These are phyloP conservation scores for Falco biarmicus DNA, from an alignment of 2,797 vertebrate species.

Conservation along the genomic window DNA sequence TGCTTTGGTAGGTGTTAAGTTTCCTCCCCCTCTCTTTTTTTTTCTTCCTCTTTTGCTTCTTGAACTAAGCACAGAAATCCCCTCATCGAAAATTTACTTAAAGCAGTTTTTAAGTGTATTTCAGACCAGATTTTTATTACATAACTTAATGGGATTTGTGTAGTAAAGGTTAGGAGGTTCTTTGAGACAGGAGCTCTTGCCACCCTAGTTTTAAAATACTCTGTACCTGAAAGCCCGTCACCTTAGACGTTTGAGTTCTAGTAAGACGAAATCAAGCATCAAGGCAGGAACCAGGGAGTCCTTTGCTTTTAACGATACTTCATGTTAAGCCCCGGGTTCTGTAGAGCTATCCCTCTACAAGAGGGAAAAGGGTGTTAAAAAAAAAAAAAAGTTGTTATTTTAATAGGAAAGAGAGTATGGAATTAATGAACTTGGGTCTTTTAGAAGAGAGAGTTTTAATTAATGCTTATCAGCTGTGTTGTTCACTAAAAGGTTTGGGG, in stretches of 20 bases:
- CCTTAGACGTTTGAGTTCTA: background rate
- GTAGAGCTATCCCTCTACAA: background rate
- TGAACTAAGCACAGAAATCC: background rate
- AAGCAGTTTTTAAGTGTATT: background rate
- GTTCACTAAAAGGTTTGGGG: background rate
- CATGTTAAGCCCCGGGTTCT: background rate
- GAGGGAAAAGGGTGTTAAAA: background rate
- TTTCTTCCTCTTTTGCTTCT: background rate
- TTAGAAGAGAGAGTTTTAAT: background rate
- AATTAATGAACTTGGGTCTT: background rate
- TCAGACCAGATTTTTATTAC: background rate
- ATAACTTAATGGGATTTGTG: background rate
- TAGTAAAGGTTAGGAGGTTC: background rate
- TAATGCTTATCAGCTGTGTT: background rate
- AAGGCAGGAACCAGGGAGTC: background rate
- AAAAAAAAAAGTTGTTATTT: background rate
- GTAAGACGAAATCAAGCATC: background rate
- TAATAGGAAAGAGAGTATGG: background rate
- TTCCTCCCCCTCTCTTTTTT: background rate
- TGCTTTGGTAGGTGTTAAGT: background rate
- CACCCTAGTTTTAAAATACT: background rate
- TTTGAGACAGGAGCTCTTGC: background rate
- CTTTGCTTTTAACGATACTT: background rate
- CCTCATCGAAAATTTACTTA: background rate
- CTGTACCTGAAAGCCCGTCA: background rate